These are phyloP conservation scores for Furnarius figulus DNA, from an alignment of 2,113 vertebrate genomes.

Conservation along the genomic window DNA sequence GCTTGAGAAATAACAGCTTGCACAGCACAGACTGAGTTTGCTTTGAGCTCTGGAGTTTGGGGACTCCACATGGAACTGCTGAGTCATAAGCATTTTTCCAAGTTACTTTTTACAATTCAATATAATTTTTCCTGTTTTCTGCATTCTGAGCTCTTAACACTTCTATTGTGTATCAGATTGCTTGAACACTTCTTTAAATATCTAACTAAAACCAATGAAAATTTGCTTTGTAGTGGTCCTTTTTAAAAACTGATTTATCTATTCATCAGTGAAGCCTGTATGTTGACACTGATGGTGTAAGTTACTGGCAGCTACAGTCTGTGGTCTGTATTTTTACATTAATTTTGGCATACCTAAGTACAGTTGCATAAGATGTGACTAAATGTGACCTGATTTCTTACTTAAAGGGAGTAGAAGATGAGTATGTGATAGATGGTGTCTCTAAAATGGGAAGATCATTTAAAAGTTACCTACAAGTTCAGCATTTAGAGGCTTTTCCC, in stretches of 20 bases:
- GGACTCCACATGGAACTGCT: neutral
- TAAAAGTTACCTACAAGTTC: neutral
- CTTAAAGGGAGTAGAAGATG: neutral
- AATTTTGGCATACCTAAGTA: neutral
- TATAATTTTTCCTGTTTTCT: neutral
- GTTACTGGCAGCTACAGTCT: neutral
- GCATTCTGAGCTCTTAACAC: neutral
- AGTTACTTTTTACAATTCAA: neutral
- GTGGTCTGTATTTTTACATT: neutral
- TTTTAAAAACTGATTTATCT: neutral
- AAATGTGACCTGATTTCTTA: neutral
- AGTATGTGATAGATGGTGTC: neutral
- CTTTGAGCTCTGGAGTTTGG: neutral
- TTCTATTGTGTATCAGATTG: neutral
- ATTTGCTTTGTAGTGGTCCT: neutral
- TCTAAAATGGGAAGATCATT: neutral
- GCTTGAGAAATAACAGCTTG: neutral
- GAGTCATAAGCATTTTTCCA: neutral
- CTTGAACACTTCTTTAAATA: neutral
- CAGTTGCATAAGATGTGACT: neutral
- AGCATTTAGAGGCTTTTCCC: neutral
- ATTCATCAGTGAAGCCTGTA: accelerated
- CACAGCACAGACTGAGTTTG: neutral
- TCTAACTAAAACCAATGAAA: neutral
- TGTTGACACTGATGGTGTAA: neutral